Percentiles rank a stretch among this genome's conserved stretches.
Evolutionary conservation across 2,797 vertebrate species (phyloP).

Genomic region (Catharus ustulatus): DNA sequence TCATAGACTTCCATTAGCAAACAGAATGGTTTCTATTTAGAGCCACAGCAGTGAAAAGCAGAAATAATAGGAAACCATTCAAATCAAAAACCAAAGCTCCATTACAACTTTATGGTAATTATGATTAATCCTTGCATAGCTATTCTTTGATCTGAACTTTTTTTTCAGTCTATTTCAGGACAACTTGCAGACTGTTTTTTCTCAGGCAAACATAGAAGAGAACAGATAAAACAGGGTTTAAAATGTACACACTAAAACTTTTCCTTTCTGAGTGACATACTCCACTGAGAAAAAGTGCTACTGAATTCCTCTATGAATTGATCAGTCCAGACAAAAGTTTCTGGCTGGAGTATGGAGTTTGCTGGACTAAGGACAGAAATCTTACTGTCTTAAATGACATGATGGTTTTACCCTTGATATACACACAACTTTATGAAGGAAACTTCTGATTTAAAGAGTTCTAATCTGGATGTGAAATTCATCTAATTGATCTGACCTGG

Average conservation of each 20-base stretch:
- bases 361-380: background rate
- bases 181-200: background rate
- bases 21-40: conserved; percentile 22
- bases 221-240: background rate
- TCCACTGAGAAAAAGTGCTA: background rate
- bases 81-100: background rate
- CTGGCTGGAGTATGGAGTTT: background rate
- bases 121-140: background rate
- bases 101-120: background rate
- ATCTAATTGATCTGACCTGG: background rate
- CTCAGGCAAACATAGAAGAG: background rate
- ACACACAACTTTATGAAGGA: background rate
- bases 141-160: background rate
- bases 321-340: background rate
- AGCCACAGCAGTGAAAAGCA: background rate
- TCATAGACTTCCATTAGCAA: conserved; percentile 17
- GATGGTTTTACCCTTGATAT: background rate
- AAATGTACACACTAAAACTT: background rate
- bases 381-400: background rate
- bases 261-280: background rate
- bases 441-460: background rate
- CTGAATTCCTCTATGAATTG: background rate
- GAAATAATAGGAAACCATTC: conserved; percentile 20
- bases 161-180: background rate
- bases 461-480: background rate